These are phyloP conservation scores for Zaprionus bogoriensis DNA, from an alignment of 2,888 invertebrate species.

Conservation along the genomic window DNA sequence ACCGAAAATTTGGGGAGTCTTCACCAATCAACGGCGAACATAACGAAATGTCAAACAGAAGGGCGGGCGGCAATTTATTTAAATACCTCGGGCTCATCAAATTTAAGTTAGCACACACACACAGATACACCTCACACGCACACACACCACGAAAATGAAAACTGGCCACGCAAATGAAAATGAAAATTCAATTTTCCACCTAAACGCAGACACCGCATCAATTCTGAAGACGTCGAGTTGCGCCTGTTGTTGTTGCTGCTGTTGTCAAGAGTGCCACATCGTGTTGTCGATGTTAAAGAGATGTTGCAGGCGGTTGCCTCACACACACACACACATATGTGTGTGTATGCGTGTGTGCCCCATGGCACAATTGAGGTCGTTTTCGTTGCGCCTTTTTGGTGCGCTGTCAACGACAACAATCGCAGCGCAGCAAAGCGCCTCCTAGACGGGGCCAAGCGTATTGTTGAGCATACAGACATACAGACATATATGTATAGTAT, in stretches of 20 bases:
- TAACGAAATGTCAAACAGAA: constrained; percentile 79
- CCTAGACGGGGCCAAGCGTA: neutral
- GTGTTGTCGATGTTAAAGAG: constrained; percentile 65
- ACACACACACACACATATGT: neutral
- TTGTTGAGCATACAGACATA: neutral
- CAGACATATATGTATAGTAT: neutral
- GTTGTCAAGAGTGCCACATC: constrained; percentile 46
- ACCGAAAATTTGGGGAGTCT: neutral
- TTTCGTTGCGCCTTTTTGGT: constrained; percentile 46
- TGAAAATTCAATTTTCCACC: constrained; percentile 80
- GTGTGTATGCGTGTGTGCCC: neutral
- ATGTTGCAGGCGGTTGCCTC: constrained; percentile 58
- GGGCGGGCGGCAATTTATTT: constrained; percentile 79
- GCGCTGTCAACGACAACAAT: constrained; percentile 53
- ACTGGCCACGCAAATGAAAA: constrained; percentile 51
- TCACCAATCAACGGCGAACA: constrained; percentile 74
- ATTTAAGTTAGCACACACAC: constrained; percentile 63
- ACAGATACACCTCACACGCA: constrained; percentile 35
- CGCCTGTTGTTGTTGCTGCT: neutral
- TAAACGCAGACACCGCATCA: constrained; percentile 80
- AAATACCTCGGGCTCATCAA: constrained; percentile 76
- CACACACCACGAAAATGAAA: constrained; percentile 44
- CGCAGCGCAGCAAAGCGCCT: constrained; percentile 1
- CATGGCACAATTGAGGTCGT: constrained; percentile 26
- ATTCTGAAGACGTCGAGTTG: constrained; percentile 47